These are phyloP conservation scores for Probaryconus sp. DNA, from an alignment of 1,140 invertebrate species.

Conservation along the genomic window DNA sequence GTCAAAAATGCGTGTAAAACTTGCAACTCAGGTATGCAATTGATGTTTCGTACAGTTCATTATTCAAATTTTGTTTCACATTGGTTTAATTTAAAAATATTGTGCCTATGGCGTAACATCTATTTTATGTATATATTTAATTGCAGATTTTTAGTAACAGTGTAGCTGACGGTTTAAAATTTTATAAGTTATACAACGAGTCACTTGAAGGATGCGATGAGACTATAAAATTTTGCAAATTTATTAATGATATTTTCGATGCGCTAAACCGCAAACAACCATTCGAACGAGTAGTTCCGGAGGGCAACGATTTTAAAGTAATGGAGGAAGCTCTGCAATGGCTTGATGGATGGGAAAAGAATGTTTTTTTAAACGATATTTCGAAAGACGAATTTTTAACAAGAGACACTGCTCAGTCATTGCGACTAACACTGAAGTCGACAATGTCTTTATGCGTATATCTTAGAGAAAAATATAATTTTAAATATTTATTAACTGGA, in stretches of 20 bases:
- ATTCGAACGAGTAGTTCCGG: constrained; percentile 46
- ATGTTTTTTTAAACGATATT: constrained; percentile 11
- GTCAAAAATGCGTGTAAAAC: constrained; percentile 46
- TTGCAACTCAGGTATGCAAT: constrained; percentile 41
- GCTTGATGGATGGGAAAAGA: constrained; percentile 38
- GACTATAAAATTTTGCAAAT: constrained; percentile 35
- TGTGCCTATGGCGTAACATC: too few species aligned
- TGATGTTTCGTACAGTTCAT: neutral
- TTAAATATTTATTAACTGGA: constrained; percentile 52
- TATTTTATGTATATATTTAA: neutral
- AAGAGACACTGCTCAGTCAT: constrained; percentile 24
- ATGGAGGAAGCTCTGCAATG: constrained; percentile 20
- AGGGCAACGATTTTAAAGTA: constrained; percentile 39
- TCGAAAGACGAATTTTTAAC: constrained; percentile 33
- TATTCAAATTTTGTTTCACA: neutral
- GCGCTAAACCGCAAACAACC: constrained; percentile 48
- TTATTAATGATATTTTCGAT: constrained; percentile 51
- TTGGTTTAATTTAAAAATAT: neutral
- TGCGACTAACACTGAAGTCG: constrained; percentile 31
- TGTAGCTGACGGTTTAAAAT: constrained; percentile 39
- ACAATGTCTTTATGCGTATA: constrained; percentile 46
- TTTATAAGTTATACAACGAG: constrained; percentile 34
- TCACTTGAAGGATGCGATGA: constrained; percentile 36
- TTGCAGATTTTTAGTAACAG: constrained; percentile 53
- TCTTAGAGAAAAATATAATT: constrained; percentile 39